Conservation (phyloP, 2,888 invertebrate species). For the Macrosoma leucophasiata region DNA sequence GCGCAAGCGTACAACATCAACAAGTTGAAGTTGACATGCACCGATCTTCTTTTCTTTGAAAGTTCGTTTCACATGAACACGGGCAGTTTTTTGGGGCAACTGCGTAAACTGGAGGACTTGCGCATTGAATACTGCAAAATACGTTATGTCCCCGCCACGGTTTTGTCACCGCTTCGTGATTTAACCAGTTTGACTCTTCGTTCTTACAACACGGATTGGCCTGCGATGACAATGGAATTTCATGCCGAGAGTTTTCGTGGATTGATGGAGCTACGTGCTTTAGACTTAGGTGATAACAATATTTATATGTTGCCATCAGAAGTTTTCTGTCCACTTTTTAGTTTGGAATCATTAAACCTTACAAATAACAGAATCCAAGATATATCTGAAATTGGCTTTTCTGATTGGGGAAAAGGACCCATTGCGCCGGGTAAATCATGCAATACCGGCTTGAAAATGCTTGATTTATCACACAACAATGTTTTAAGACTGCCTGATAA, state of each 20-base stretch:
- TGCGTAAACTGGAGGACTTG: conserved; percentile 83
- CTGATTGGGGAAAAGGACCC: conserved; percentile 82
- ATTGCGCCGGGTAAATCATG: conserved; percentile 82
- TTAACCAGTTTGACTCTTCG: conserved; percentile 81
- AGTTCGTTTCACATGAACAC: conserved; percentile 80
- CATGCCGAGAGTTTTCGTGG: conserved; percentile 84
- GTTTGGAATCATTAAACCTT: conserved; percentile 81
- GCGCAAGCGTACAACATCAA: conserved; percentile 82
- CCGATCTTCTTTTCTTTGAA: conserved; percentile 83
- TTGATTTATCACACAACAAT: conserved; percentile 85
- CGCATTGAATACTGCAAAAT: conserved; percentile 86
- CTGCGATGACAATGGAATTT: conserved; percentile 85
- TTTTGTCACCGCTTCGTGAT: conserved; percentile 80
- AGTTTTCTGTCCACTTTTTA: conserved; percentile 82
- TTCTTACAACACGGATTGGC: conserved; percentile 87
- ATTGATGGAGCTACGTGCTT: conserved; percentile 78
- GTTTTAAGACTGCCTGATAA: conserved; percentile 81
- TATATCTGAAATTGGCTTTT: conserved; percentile 83
- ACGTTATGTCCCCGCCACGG: conserved; percentile 82
- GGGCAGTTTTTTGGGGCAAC: conserved; percentile 77
- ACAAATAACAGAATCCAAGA: conserved; percentile 88
- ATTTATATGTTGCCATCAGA: conserved; percentile 84
- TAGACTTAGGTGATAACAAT: conserved; percentile 85
- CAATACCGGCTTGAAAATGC: conserved; percentile 79
- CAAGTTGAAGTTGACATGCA: conserved; percentile 81